phyloP scores from a whole-genome alignment of 2,888 invertebrate species.

The Hesperia comma region DNA sequence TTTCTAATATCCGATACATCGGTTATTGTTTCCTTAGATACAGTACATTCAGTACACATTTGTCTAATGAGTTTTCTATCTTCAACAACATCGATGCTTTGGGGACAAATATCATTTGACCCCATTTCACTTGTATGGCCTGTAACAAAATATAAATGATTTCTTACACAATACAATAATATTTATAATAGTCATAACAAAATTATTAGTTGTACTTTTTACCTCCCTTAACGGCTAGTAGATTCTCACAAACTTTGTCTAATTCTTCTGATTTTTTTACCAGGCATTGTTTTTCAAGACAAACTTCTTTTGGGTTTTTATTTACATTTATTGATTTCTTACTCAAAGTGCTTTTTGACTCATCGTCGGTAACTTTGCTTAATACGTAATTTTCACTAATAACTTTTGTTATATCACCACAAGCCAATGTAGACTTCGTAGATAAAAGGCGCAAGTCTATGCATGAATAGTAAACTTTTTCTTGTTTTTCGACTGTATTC shows the following conservation, averaged over 20 bases:
- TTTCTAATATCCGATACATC: constrained; percentile 2
- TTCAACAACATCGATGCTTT: neutral
- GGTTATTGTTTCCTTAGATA: constrained; percentile 18
- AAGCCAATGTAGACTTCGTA: constrained; percentile 48
- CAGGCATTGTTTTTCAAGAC: neutral
- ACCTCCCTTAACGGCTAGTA: neutral
- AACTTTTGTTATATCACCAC: constrained; percentile 56
- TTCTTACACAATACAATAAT: neutral
- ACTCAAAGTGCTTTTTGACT: neutral
- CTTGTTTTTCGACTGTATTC: constrained; percentile 33
- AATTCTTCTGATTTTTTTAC: neutral
- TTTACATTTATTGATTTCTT: constrained; percentile 28
- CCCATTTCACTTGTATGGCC: neutral
- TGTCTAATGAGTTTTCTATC: neutral
- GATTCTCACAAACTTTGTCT: neutral
- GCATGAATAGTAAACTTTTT: constrained; percentile 71
- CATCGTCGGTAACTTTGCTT: neutral
- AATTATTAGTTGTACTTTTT: neutral
- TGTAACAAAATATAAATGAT: neutral
- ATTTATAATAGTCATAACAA: too few relatives aligned
- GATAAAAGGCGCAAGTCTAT: constrained; percentile 59
- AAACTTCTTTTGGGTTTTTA: constrained; percentile 34
- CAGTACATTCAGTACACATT: constrained; percentile 1
- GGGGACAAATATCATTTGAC: neutral
- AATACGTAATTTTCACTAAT: constrained; percentile 61